Conservation (phyloP, 2,113 vertebrate species). For the Microcebus murinus region DNA sequence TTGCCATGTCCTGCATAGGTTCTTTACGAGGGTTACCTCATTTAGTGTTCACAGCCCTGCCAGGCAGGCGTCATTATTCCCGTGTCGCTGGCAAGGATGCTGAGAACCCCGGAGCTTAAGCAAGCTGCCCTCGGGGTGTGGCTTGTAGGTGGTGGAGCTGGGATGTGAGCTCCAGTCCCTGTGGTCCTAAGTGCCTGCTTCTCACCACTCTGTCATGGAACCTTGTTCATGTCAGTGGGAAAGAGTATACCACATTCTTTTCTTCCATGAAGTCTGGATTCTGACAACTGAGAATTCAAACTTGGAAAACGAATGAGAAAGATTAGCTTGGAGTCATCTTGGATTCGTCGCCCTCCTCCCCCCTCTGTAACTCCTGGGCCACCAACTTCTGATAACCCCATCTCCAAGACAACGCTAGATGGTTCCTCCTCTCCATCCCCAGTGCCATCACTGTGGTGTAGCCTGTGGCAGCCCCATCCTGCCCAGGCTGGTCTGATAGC, state of each 20-base stretch:
- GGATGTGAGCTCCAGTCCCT: background rate
- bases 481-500: background rate
- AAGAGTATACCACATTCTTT: background rate
- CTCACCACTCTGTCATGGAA: background rate
- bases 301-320: background rate
- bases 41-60: background rate
- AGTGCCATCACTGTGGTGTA: background rate
- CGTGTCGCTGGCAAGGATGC: background rate
- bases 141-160: too few relatives aligned
- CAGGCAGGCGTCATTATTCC: background rate
- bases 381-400: background rate
- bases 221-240: background rate
- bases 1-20: background rate
- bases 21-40: background rate
- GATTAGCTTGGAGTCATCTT: background rate
- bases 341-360: background rate
- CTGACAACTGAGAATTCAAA: background rate
- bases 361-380: background rate
- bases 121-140: background rate
- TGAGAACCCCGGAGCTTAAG: background rate
- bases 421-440: background rate
- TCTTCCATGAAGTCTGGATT: background rate
- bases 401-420: background rate
- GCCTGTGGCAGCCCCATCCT: background rate
- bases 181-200: background rate